Conservation (phyloP, 2,797 vertebrate species). For the Odontamblyopus lacepedii region DNA sequence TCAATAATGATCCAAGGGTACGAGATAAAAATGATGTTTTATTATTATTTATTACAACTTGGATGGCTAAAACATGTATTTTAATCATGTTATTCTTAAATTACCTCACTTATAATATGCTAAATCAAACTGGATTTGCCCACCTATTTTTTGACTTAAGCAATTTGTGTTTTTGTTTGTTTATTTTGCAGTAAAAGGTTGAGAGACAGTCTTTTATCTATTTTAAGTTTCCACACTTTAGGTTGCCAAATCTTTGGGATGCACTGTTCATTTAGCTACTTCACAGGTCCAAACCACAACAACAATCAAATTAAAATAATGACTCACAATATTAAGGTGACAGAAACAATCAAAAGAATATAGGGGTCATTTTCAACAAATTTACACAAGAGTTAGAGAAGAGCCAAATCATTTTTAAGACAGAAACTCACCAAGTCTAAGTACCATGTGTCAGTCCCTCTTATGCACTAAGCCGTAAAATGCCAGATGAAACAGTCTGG, state of each 20-base stretch:
- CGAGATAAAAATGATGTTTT: background rate
- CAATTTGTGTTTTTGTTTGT: background rate
- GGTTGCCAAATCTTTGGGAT: background rate
- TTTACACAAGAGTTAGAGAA: background rate
- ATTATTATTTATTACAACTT: background rate
- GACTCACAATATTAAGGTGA: background rate
- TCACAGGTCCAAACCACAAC: background rate
- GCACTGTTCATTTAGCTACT: background rate
- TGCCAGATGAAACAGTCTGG: conserved; percentile 17
- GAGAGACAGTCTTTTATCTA: background rate
- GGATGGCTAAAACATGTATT: background rate
- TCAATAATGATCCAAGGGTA: background rate
- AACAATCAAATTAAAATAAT: background rate
- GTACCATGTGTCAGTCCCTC: conserved; percentile 14
- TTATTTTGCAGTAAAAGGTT: background rate
- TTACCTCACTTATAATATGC: background rate
- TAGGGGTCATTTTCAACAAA: background rate
- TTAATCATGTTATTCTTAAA: background rate
- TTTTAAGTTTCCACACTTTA: background rate
- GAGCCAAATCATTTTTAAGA: background rate
- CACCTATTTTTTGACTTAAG: background rate
- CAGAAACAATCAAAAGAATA: background rate
- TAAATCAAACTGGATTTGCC: background rate
- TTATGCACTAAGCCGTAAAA: conserved; percentile 5
- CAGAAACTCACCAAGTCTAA: background rate